Evolutionary conservation across 2,113 vertebrate genomes (phyloP).

Genomic region (Silurus asotus): DNA sequence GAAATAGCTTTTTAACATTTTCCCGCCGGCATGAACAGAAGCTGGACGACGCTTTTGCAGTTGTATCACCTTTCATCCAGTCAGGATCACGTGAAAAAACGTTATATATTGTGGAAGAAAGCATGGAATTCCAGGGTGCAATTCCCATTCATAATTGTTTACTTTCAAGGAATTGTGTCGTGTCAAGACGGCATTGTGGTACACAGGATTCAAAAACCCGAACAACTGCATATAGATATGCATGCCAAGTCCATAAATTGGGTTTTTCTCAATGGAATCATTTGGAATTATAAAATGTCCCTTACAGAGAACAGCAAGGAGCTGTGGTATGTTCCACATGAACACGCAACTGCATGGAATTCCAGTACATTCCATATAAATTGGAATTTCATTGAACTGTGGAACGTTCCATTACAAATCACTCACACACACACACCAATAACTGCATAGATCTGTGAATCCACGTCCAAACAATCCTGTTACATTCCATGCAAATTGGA

Average conservation of each 20-base stretch:
- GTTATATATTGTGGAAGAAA: neutral
- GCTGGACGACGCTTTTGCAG: no score
- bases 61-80: neutral
- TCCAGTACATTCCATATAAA: neutral
- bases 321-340: neutral
- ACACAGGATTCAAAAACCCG: neutral
- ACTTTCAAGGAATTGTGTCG: neutral
- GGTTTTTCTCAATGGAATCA: neutral
- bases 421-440: slow-evolving; percentile 13
- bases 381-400: neutral
- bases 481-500: neutral
- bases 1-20: neutral
- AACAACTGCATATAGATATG: no score
- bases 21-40: no score
- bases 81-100: neutral
- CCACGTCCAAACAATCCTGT: neutral
- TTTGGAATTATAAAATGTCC: neutral
- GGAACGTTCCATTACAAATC: neutral
- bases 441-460: neutral
- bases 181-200: no score
- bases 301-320: neutral
- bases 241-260: no score
- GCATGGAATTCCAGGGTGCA: no score
- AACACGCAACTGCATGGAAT: neutral
- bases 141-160: neutral